Evolutionary conservation across 2,888 invertebrate genomes (phyloP).

Genomic region (Fissipunctia ypsillon): DNA sequence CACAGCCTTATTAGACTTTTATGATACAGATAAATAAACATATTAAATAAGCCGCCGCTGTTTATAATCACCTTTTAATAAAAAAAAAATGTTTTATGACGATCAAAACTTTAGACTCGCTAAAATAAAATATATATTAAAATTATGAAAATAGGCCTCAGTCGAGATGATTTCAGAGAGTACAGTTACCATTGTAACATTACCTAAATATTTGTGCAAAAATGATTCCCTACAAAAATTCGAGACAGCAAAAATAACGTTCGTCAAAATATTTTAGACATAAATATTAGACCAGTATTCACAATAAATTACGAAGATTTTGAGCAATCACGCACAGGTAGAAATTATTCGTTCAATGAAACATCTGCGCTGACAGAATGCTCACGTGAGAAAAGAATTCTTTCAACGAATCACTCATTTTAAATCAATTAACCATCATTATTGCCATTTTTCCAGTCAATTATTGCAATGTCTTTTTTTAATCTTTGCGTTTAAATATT

Average conservation of each 20-base stretch:
- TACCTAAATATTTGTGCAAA: conserved; percentile 70
- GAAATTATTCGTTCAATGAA: conserved; percentile 50
- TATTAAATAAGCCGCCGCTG: conserved; percentile 30
- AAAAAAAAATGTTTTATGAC: conserved; percentile 16
- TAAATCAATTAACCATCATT: neutral
- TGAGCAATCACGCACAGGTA: conserved; percentile 78
- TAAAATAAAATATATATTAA: conserved; percentile 44
- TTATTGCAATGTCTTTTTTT: conserved; percentile 6
- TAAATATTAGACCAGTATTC: conserved; percentile 77
- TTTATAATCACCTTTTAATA: conserved; percentile 15
- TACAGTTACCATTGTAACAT: conserved; percentile 55
- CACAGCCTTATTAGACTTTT: conserved; percentile 65
- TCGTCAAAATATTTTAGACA: conserved; percentile 58
- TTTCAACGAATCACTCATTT: conserved; percentile 8
- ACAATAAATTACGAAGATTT: conserved; percentile 77
- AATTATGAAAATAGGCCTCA: conserved; percentile 69
- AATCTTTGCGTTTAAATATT: conserved; percentile 36
- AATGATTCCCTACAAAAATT: conserved; percentile 57
- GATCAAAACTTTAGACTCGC: conserved; percentile 24
- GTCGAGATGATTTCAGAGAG: conserved; percentile 42
- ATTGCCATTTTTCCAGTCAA: neutral
- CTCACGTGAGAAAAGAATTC: conserved; percentile 7
- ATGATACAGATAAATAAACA: conserved; percentile 56
- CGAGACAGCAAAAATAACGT: conserved; percentile 57
- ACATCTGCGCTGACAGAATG: conserved; percentile 50